phyloP scores from a whole-genome alignment of 2,888 invertebrate species.

The Lochmaea crataegi region DNA sequence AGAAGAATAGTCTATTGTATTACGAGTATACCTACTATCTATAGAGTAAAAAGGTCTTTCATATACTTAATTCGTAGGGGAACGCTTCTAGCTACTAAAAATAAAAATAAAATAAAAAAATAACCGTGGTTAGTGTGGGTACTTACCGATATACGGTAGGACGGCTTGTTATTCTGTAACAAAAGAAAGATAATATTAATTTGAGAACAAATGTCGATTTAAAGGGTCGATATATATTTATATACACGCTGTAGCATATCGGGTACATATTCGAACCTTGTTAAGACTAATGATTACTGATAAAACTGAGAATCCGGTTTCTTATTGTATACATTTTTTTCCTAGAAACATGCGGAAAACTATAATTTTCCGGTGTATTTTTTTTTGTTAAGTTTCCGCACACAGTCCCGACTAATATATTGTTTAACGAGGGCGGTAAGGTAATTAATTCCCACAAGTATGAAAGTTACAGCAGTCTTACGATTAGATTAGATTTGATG shows the following conservation, averaged over 20 bases:
- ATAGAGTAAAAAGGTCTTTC: background rate
- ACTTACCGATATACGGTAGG: slow-evolving; percentile 11
- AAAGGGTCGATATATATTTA: background rate
- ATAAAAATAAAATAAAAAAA: background rate
- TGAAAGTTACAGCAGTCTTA: too few relatives aligned
- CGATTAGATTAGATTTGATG: too few relatives aligned
- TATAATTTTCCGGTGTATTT: too few relatives aligned
- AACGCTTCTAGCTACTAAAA: background rate
- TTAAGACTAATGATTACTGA: background rate
- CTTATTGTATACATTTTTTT: too few relatives aligned
- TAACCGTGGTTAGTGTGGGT: slow-evolving; percentile 5
- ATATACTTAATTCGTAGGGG: slow-evolving; percentile 10
- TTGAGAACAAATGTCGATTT: background rate
- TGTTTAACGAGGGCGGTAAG: too few relatives aligned
- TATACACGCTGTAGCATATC: background rate
- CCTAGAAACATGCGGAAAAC: too few relatives aligned
- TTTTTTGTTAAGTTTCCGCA: too few relatives aligned
- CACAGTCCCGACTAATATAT: too few relatives aligned
- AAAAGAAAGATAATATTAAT: background rate
- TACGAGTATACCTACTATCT: slow-evolving; percentile 6
- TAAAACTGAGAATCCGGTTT: background rate
- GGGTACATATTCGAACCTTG: background rate
- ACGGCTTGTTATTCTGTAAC: slow-evolving; percentile 1
- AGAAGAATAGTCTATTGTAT: slow-evolving; percentile 24
- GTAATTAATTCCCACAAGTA: too few relatives aligned